Percentiles rank a stretch among this genome's conserved stretches.
Evolutionary conservation across 2,888 invertebrate species (phyloP).

Genomic region (Strigamia crassipes): DNA sequence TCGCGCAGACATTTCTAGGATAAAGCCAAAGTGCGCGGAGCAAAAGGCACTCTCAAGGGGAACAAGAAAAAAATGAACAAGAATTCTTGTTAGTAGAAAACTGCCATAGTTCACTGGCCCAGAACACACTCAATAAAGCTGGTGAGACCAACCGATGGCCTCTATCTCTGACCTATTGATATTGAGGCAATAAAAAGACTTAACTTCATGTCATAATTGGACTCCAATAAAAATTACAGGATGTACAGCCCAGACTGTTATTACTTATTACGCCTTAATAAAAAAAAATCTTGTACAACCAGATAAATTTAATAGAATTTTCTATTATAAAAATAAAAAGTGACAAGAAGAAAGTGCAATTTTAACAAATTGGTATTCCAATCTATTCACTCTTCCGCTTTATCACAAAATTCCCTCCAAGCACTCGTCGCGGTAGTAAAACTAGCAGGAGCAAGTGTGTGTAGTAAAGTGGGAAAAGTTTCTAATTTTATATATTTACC

Average conservation of each 20-base stretch:
- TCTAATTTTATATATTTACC: not conserved
- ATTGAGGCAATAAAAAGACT: constrained; percentile 40
- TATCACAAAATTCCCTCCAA: not conserved
- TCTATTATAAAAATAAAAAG: not conserved
- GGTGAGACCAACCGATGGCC: constrained; percentile 26
- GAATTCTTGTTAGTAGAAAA: constrained; percentile 36
- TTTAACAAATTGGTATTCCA: not conserved
- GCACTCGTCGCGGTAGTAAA: not conserved
- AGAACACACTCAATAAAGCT: constrained; percentile 33
- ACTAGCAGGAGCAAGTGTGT: not conserved
- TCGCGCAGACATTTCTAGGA: not conserved
- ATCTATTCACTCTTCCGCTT: not conserved
- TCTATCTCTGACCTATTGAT: constrained; percentile 40
- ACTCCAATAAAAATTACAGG: constrained; percentile 27
- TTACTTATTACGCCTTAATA: not conserved
- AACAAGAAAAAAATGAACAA: constrained; percentile 16
- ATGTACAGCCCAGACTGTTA: not conserved
- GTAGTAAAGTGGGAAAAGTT: not conserved
- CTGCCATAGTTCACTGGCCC: constrained; percentile 38
- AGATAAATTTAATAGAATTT: constrained; percentile 7
- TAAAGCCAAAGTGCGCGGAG: not conserved
- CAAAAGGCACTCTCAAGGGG: not conserved
- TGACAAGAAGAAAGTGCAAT: not conserved
- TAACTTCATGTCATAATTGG: constrained; percentile 30
- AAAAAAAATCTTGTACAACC: not conserved